These are phyloP conservation scores for Lamellibrachia satsuma DNA, from an alignment of 2,888 invertebrate species.

Conservation along the genomic window DNA sequence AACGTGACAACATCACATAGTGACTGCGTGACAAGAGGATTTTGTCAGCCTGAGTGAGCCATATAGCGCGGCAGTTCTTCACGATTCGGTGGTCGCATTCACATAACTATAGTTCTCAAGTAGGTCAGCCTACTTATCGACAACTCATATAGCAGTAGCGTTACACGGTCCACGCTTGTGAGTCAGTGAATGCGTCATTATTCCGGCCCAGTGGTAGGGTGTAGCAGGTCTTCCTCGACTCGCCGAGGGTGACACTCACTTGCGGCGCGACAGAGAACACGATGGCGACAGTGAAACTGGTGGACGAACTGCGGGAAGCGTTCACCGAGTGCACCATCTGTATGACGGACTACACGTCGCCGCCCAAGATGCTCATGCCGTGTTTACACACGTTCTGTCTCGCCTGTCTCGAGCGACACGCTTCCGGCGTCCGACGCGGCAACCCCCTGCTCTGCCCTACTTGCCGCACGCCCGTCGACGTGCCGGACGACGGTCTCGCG, in stretches of 20 bases:
- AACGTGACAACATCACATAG: neutral
- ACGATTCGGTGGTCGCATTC: neutral
- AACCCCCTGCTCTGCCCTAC: neutral
- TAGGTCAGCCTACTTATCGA: neutral
- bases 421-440: neutral
- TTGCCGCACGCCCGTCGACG: neutral
- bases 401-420: neutral
- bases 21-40: neutral
- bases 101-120: neutral
- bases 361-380: conserved; percentile 12
- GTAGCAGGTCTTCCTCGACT: neutral
- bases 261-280: neutral
- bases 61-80: neutral
- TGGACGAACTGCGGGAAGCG: neutral
- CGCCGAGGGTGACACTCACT: neutral
- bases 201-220: neutral
- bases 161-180: neutral
- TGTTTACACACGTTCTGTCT: neutral
- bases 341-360: conserved; percentile 1
- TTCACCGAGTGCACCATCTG: conserved; percentile 6
- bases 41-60: neutral
- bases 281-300: neutral
- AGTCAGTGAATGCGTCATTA: neutral
- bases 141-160: neutral
- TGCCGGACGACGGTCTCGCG: neutral